Evolutionary conservation across 2,888 invertebrate species (phyloP).

Genomic region (Brachycybe producta): DNA sequence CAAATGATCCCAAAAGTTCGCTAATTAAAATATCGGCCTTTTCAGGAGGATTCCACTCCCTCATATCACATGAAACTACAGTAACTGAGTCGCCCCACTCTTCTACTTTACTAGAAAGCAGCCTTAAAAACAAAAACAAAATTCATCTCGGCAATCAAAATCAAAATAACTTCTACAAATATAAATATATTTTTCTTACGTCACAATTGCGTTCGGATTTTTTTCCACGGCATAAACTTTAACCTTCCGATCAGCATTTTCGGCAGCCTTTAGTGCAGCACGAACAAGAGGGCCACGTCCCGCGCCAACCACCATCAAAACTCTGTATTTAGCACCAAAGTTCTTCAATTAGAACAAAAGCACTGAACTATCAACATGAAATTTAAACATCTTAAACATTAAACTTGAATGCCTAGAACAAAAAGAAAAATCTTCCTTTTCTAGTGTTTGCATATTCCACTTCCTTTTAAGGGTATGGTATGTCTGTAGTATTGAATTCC

Average conservation of each 20-base stretch:
- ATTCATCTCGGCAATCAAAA: no score
- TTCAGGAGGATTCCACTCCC: constrained; percentile 62
- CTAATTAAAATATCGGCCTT: constrained; percentile 91
- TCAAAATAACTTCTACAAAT: no score
- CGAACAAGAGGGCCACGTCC: constrained; percentile 90
- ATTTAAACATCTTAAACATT: no score
- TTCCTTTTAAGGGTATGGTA: no score
- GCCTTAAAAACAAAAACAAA: no score
- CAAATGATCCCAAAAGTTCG: constrained; percentile 92
- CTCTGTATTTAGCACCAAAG: no score
- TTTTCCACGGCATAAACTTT: constrained; percentile 93
- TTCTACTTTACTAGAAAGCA: constrained; percentile 58
- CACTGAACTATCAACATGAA: no score
- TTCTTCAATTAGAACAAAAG: no score
- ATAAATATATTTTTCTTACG: constrained; percentile 34
- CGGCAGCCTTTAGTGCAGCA: constrained; percentile 67
- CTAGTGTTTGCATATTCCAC: no score
- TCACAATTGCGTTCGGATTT: constrained; percentile 88
- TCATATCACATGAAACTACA: constrained; percentile 74
- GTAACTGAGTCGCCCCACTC: constrained; percentile 61
- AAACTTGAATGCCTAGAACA: no score
- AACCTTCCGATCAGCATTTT: constrained; percentile 54
- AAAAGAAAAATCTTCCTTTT: no score
- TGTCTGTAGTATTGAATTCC: no score
- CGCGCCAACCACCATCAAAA: constrained; percentile 83